Conservation (phyloP, 2,888 invertebrate species). For the Tipula lateralis region DNA sequence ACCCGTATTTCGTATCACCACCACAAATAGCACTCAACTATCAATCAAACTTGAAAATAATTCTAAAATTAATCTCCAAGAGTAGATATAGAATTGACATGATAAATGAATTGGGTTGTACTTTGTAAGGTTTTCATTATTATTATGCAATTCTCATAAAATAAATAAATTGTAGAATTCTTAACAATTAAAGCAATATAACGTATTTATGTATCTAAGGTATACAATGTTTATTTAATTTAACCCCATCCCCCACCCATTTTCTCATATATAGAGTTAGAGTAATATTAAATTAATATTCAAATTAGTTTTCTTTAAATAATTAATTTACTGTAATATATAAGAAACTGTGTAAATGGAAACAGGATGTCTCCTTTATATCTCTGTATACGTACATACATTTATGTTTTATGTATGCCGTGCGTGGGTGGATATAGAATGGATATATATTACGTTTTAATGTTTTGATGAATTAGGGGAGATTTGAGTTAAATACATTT, state of each 20-base stretch:
- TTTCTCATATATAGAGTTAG: background rate
- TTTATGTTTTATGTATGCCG: background rate
- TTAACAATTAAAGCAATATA: background rate
- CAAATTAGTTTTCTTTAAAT: background rate
- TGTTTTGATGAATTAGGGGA: background rate
- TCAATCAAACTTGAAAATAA: no score
- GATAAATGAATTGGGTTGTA: no score
- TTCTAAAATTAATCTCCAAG: no score
- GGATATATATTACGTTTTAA: background rate
- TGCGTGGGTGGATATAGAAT: background rate
- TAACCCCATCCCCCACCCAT: background rate
- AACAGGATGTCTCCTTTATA: background rate
- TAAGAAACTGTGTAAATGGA: background rate
- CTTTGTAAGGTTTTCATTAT: no score
- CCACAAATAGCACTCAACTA: no score
- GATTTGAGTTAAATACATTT: background rate
- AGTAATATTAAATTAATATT: background rate
- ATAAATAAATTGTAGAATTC: background rate
- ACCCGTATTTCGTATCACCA: no score
- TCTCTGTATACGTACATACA: no score
- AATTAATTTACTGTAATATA: background rate
- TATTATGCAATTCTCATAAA: background rate
- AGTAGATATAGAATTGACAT: no score
- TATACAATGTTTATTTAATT: background rate
- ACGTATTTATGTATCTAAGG: background rate